phyloP scores from a whole-genome alignment of 2,113 vertebrate genomes.

The Hyaena hyaena region DNA sequence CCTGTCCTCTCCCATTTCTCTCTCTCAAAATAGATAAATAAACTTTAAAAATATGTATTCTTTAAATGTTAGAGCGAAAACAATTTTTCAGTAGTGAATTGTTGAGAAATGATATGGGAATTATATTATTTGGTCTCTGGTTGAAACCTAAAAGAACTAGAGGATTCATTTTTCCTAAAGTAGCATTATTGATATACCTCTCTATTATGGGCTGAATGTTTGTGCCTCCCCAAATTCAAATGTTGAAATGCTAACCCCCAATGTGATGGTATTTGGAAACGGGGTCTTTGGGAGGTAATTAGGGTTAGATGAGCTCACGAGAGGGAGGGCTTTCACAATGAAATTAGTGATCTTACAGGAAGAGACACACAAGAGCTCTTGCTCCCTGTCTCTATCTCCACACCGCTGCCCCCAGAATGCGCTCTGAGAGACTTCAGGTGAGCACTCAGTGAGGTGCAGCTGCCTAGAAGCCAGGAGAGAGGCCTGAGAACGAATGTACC shows the following conservation, averaged over 20 bases:
- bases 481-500: not conserved
- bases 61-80: not conserved
- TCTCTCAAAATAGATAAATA: too few species aligned
- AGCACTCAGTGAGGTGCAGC: not conserved
- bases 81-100: not conserved
- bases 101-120: not conserved
- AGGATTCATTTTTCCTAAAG: not conserved
- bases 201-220: not conserved
- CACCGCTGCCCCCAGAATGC: too few species aligned
- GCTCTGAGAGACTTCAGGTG: not conserved
- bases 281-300: not conserved
- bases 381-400: not conserved
- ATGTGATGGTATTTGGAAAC: not conserved
- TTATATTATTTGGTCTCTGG: not conserved
- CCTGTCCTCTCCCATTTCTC: too few species aligned
- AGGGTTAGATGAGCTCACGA: not conserved
- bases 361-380: not conserved
- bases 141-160: not conserved
- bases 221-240: not conserved
- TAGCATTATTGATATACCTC: not conserved
- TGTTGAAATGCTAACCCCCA: not conserved
- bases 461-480: not conserved
- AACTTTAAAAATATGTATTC: not conserved
- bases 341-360: not conserved
- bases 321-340: rapidly evolving